A percentile compares a stretch with the other conserved stretches of the same genome.
These are phyloP conservation scores for Xyrichtys novacula DNA, from an alignment of 2,797 vertebrate genomes.

Conservation along the genomic window DNA sequence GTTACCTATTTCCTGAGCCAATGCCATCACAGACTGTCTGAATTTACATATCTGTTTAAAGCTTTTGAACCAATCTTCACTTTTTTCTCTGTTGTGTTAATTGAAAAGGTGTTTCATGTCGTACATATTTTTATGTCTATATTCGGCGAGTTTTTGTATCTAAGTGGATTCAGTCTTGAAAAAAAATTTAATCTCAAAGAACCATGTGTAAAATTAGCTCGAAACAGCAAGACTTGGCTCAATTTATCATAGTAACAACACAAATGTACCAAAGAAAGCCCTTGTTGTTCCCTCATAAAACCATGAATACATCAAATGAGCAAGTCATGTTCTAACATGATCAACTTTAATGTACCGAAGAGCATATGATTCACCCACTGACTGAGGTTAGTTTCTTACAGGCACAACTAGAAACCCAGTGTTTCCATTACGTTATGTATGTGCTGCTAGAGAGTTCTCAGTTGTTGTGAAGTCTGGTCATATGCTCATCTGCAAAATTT, in stretches of 20 bases:
- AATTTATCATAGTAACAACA: background rate
- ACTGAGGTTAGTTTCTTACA: background rate
- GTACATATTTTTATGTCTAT: background rate
- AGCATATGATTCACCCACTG: slow-evolving; percentile 18
- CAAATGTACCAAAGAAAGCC: background rate
- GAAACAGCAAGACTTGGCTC: background rate
- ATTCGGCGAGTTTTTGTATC: background rate
- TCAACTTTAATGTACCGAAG: background rate
- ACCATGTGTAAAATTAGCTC: background rate
- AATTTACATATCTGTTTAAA: too few relatives aligned
- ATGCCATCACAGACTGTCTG: too few relatives aligned
- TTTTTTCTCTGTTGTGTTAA: background rate
- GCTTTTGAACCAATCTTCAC: too few relatives aligned
- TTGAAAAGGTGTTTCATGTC: background rate
- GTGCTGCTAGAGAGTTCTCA: slow-evolving; percentile 3
- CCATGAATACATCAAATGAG: background rate
- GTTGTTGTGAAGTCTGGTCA: slow-evolving; percentile 11
- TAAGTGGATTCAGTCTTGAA: too few relatives aligned
- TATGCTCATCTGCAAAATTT: background rate
- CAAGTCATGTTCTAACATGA: background rate
- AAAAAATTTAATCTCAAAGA: background rate
- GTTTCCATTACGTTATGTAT: slow-evolving; percentile 41
- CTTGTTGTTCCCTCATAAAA: background rate
- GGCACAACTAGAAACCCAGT: background rate
- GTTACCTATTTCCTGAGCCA: too few relatives aligned